Percentiles rank a stretch among this genome's conserved stretches.
phyloP scores from a whole-genome alignment of 2,113 vertebrate genomes.

The Petaurus breviceps region DNA sequence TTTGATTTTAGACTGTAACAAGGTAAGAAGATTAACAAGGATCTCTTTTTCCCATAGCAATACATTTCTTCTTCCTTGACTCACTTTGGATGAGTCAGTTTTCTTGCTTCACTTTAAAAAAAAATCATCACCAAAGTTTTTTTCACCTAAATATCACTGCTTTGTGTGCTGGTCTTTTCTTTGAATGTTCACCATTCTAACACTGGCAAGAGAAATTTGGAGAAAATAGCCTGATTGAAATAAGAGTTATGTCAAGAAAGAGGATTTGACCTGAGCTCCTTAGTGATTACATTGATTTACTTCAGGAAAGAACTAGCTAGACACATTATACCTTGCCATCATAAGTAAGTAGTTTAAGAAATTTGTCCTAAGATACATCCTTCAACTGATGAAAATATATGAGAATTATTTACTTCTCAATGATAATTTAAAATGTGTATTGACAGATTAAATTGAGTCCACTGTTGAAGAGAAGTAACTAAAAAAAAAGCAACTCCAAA shows the following conservation, averaged over 20 bases:
- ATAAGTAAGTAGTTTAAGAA: neutral
- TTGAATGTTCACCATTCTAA: neutral
- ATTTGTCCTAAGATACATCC: neutral
- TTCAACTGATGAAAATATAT: neutral
- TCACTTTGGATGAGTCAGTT: neutral
- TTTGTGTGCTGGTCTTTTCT: neutral
- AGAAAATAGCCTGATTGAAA: neutral
- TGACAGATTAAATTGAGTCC: neutral
- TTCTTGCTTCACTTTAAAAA: neutral
- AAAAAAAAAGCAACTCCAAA: neutral
- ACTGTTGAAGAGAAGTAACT: neutral
- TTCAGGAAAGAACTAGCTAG: neutral
- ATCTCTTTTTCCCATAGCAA: neutral
- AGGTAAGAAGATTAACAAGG: neutral
- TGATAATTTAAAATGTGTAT: conserved; percentile 4
- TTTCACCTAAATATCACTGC: neutral
- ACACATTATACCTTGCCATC: neutral
- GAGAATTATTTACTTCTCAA: neutral
- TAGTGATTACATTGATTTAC: neutral
- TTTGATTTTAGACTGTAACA: neutral
- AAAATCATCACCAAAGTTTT: neutral
- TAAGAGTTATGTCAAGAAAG: neutral
- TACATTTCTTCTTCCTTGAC: neutral
- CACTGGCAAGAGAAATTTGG: neutral
- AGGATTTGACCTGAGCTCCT: neutral